Evolutionary conservation across 2,797 vertebrate species (phyloP), one percentile per base, ranked within the genome.

Genomic region (Prunella strophiata): DNA sequence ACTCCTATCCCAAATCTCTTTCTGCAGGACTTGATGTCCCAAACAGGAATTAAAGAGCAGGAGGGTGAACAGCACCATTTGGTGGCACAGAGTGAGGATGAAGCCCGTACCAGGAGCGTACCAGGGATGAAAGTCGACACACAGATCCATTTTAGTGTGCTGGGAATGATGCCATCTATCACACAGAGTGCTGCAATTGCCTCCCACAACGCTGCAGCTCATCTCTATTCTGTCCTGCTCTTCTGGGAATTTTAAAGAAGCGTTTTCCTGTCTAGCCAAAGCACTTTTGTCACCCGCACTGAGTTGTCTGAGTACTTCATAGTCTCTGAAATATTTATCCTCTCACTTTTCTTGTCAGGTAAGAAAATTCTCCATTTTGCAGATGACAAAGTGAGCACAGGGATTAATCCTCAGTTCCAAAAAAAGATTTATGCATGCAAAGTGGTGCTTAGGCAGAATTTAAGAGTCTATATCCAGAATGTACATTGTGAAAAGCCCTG

Each of bases 271-370:
- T 94, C 91, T 95, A 89, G 78, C 81, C 50, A 40, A 80, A 57
- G 68, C 73, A 79, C 81, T 95, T 93, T 58, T 92, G 81, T 94
- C 93, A 94, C 65, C 25, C 4, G 3, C n/a, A 19, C 58, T 32
- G 36, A 74, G 78, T n/a, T 92, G 79, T 91, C 89, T 83, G 78
- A 85, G 62, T 42, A 65, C 81, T 88, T 89, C 74, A 45, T 20
- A 51, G 68, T 42, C 75, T 91, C 93, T 96, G 89, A 93, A 95
- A 95, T 96, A 96, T 93, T 96, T 92, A 97, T 95, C 54, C 50
- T 85, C 81, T 91, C 91, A 54, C 78, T 94, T 91, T 57, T 92
- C 81, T 57, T 95, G 94, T 93, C 93, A 96, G 86, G 91, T 89
- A 68, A 92, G 75, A 81, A 95, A 96, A 92, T 87, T 87, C 71